A percentile compares a stretch with the other conserved stretches of the same genome.
These are phyloP conservation scores for Latrodectus geometricus DNA, from an alignment of 1,140 invertebrate species.

Conservation along the genomic window DNA sequence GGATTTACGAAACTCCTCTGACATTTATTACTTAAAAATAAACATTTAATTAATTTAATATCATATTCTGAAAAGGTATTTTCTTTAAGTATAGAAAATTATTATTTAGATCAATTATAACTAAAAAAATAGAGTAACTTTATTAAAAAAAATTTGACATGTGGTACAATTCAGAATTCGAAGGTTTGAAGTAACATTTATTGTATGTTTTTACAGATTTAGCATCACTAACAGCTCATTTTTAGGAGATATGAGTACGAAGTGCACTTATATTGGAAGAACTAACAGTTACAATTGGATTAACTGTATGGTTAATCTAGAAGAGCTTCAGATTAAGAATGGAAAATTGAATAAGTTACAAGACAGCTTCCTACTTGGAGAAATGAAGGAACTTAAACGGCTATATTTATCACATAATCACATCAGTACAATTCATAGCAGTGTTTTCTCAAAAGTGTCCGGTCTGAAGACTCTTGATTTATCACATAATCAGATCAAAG, in stretches of 20 bases:
- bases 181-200: too few species aligned
- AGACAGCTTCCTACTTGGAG: neutral
- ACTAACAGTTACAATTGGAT: constrained; percentile 9
- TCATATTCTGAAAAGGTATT: too few species aligned
- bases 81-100: too few species aligned
- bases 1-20: too few species aligned
- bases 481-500: neutral
- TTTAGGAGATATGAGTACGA: neutral
- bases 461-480: neutral
- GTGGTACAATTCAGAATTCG: too few species aligned
- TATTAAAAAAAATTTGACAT: too few species aligned
- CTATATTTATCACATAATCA: neutral
- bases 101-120: too few species aligned
- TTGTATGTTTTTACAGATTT: neutral
- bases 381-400: neutral
- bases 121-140: too few species aligned
- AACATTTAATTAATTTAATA: too few species aligned
- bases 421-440: neutral
- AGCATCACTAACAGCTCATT: constrained; percentile 1
- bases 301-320: constrained; percentile 3
- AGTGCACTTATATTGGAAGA: neutral
- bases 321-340: neutral
- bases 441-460: neutral
- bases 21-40: too few species aligned
- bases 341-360: neutral